Percentiles rank a stretch among this genome's conserved stretches.
These are phyloP conservation scores for Cinara cedri DNA, from an alignment of 2,888 invertebrate genomes.

Conservation along the genomic window DNA sequence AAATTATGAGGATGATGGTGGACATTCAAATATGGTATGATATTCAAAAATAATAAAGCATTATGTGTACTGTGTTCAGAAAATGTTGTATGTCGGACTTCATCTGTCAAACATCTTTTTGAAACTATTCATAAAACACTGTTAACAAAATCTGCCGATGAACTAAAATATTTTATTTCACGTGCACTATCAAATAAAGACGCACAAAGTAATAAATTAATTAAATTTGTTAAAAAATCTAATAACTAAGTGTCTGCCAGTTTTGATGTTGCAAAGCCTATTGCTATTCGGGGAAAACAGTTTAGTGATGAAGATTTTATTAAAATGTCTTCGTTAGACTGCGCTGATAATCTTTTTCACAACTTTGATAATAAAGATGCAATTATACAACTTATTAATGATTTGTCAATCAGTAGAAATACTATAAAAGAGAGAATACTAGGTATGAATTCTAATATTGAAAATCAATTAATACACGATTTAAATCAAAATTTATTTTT, in stretches of 20 bases:
- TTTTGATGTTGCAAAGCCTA: constrained; percentile 19
- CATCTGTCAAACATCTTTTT: constrained; percentile 1
- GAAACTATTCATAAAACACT: no score
- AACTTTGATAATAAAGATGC: constrained; percentile 8
- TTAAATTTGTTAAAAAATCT: constrained; percentile 26
- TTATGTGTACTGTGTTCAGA: constrained; percentile 23
- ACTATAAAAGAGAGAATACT: no score
- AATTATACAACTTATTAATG: constrained; percentile 26
- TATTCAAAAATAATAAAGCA: constrained; percentile 26
- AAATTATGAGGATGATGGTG: no score
- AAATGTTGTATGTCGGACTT: constrained; percentile 4
- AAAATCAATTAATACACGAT: no score
- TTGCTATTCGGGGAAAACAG: neutral
- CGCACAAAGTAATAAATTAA: neutral
- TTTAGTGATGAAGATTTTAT: constrained; percentile 5
- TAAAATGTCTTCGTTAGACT: constrained; percentile 21
- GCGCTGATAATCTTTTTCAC: constrained; percentile 12
- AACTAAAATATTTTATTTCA: no score
- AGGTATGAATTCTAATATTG: no score
- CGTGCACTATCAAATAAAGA: constrained; percentile 4
- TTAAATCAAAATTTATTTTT: no score
- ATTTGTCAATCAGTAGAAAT: constrained; percentile 27
- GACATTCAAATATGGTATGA: constrained; percentile 9
- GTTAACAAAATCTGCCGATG: no score
- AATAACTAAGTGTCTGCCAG: constrained; percentile 1